Conservation (phyloP, 2,113 vertebrate genomes). For the Muntiacus reevesi region DNA sequence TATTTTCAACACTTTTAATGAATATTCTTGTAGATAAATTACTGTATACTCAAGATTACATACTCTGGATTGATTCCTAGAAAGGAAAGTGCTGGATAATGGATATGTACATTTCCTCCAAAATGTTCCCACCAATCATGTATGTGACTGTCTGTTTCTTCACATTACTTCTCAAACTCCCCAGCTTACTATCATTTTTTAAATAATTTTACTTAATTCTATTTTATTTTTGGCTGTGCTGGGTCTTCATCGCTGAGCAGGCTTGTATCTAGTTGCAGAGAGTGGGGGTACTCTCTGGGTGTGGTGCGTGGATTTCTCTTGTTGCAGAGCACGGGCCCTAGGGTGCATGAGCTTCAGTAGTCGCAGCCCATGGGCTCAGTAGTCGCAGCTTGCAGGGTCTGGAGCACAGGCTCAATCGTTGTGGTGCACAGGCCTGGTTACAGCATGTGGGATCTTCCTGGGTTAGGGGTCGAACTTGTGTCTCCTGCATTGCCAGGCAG, state of each 20-base stretch:
- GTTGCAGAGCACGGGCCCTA: background rate
- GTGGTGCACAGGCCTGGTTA: background rate
- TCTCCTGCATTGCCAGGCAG: background rate
- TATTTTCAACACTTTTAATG: background rate
- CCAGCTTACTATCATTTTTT: background rate
- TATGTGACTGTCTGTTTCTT: background rate
- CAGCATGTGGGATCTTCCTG: background rate
- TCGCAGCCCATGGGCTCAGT: background rate
- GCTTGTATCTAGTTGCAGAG: background rate
- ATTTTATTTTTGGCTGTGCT: background rate
- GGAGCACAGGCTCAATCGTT: background rate
- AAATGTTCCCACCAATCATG: background rate
- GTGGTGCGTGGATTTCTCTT: background rate
- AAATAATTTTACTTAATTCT: background rate
- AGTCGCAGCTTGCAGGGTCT: background rate
- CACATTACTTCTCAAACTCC: background rate
- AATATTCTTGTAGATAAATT: background rate
- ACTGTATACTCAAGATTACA: background rate
- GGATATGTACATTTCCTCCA: background rate
- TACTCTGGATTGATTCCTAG: background rate
- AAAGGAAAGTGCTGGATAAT: background rate
- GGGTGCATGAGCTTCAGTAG: background rate
- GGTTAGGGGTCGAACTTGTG: rapidly evolving
- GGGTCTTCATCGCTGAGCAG: background rate
- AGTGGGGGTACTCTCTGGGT: background rate